These are phyloP conservation scores for Cnemophilus loriae DNA, from an alignment of 2,113 vertebrate species.

Conservation along the genomic window DNA sequence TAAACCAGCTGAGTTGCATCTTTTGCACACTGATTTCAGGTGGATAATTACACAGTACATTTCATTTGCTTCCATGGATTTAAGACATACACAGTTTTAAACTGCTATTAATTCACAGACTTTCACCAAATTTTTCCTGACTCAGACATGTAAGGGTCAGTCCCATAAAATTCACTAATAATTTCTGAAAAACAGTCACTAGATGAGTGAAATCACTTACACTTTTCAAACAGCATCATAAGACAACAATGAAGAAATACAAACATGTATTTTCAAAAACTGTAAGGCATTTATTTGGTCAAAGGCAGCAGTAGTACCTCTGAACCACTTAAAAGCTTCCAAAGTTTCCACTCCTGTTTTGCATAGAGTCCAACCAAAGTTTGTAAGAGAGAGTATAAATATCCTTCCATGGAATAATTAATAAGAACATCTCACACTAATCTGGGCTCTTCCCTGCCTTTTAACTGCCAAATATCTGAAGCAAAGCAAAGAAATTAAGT, in stretches of 20 bases:
- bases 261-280: background rate
- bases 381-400: slow-evolving; percentile 13
- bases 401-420: slow-evolving; percentile 23
- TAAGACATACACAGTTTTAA: background rate
- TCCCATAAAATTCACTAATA: background rate
- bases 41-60: background rate
- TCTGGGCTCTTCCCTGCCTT: background rate
- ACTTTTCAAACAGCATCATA: background rate
- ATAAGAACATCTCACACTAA: slow-evolving; percentile 16
- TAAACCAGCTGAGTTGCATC: background rate
- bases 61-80: background rate
- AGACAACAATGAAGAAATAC: background rate
- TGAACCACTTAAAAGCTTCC: background rate
- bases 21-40: background rate
- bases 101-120: background rate
- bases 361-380: background rate
- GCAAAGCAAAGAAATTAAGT: slow-evolving; percentile 1
- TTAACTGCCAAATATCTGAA: slow-evolving; percentile 9
- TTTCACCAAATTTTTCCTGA: background rate
- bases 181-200: background rate
- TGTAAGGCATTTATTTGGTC: background rate
- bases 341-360: background rate
- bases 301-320: background rate
- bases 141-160: background rate
- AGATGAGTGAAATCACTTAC: background rate